A percentile compares a stretch with the other conserved stretches of the same genome.
Evolutionary conservation across 2,888 invertebrate species (phyloP).

Genomic region (Tinea trinotella): DNA sequence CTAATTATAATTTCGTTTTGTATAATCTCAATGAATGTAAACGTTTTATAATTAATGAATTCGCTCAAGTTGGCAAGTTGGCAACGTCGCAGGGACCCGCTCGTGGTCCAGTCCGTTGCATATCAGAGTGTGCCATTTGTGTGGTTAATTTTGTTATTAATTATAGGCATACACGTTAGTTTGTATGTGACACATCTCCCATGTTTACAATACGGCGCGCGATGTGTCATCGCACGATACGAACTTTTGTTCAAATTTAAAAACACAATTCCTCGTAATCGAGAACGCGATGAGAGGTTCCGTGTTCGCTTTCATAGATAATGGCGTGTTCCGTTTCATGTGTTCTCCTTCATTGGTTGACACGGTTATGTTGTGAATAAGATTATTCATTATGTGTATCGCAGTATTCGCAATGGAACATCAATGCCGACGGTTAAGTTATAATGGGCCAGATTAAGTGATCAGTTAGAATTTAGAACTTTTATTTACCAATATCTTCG

Average conservation of each 20-base stretch:
- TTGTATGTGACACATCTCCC: constrained; percentile 1
- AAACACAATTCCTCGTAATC: background rate
- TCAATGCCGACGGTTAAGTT: too few species aligned
- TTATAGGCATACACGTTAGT: constrained; percentile 34
- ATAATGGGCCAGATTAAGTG: too few species aligned
- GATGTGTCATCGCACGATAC: constrained; percentile 57
- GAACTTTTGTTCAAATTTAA: background rate
- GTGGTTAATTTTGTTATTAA: constrained; percentile 34
- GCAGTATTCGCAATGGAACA: too few species aligned
- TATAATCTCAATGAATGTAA: background rate
- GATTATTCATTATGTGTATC: too few species aligned
- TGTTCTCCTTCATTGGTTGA: background rate
- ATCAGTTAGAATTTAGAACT: too few species aligned
- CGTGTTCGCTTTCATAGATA: background rate
- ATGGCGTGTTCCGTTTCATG: background rate
- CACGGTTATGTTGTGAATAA: background rate
- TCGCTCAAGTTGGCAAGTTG: constrained; percentile 30
- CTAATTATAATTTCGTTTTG: background rate
- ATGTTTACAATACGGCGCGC: constrained; percentile 5
- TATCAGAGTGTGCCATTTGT: constrained; percentile 35
- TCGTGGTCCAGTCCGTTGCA: constrained; percentile 33
- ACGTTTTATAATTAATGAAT: background rate
- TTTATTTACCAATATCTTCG: too few species aligned
- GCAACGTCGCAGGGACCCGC: constrained; percentile 45
- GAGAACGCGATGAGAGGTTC: constrained; percentile 1